Evolutionary conservation across 2,113 vertebrate genomes (phyloP), one percentile per base, ranked within the genome.

Genomic region (Struthidea cinerea): DNA sequence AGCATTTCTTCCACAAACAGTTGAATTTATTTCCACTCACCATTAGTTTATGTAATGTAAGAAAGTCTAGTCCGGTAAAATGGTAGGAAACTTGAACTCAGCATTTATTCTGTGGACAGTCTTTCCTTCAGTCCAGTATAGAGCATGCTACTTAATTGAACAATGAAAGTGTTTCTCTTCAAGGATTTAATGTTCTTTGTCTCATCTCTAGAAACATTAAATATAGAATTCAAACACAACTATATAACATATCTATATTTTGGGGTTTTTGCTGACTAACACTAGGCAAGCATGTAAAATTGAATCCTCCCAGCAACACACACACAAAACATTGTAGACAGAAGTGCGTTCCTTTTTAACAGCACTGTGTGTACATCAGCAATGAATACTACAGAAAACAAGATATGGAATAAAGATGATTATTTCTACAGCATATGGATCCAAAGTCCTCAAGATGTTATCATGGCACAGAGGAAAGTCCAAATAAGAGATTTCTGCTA

Each of bases 181-280:
- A 71, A 85, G 28, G 10, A 69, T 73, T 78, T 70, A 65, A 33
- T 76, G 64, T 22, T 28, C 13, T 57, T 71, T 79, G 11, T 71
- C 32, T 55, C 11, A 44, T 56, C 11, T 79, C 41, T 47, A 69
- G 22, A 83, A 76, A 61, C 4, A 52, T 53, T n/a, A 73, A 84
- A 80, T n/a, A 37, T 2, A 57, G 21, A 23, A 87, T 37, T 70
- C 32, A 56, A 88, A 79, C 6, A 50, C 17, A 61, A 52, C 11
- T 44, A 27, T 18, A 9, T 57, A 86, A 94, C 57, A 53, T 35
- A 65, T 0, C 9, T 1, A 6, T 77, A 17, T n/a, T 21, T 8
- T 0, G 2, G 0, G 0, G 1, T 18, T 70, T 65, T 50, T 52
- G 35, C 35, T 35, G 8, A 61, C 21, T 55, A 56, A 27, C 16